Evolutionary conservation across 2,113 vertebrate genomes (phyloP), one percentile per base, ranked within the genome.

Genomic region (Hippopotamus amphibius): DNA sequence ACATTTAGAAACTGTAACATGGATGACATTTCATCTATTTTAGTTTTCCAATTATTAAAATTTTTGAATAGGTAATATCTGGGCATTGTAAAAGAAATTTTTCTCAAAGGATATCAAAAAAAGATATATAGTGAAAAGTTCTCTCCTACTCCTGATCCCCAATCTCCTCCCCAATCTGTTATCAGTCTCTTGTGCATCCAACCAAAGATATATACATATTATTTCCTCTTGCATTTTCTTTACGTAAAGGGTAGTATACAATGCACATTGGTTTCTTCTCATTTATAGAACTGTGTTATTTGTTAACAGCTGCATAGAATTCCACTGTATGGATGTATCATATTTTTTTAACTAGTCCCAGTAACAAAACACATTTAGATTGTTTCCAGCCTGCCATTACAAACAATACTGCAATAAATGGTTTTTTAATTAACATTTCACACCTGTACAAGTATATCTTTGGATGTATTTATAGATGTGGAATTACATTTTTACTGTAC

Each of bases 391-490:
- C 33, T 77, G 26, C 43, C 66, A 93, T 79, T 86, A 72, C 24
- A 74, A 95, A 95, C 30, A 92, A 65, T 24, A 24, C 9, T 71
- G 14, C 26, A 74, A 91, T 93, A 95, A 96, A 79, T 19, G 24
- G 66, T 59, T 90, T 48, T 55, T 97, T 95, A 96, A 93, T 88
- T 95, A 95, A 87, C n/a, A 95, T 33, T 86, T 94, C 61, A 97
- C 21, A 93, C 74, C 53, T 93, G 43, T 48, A 57, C 81, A 76
- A 97, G 57, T 55, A 0, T 68, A 72, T 83, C 65, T 96, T 90
- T 50, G 19, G 80, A 59, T 90, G 6, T 76, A 66, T 85, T 92
- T 88, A 85, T 92, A 95, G n/a, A 77, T 82, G 30, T 69, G 22
- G 26, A 72, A 94, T 95, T 92, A 48, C 10, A 92, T 87, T 97